phyloP scores from a whole-genome alignment of 2,797 vertebrate species.

The Carcharodon carcharias region DNA sequence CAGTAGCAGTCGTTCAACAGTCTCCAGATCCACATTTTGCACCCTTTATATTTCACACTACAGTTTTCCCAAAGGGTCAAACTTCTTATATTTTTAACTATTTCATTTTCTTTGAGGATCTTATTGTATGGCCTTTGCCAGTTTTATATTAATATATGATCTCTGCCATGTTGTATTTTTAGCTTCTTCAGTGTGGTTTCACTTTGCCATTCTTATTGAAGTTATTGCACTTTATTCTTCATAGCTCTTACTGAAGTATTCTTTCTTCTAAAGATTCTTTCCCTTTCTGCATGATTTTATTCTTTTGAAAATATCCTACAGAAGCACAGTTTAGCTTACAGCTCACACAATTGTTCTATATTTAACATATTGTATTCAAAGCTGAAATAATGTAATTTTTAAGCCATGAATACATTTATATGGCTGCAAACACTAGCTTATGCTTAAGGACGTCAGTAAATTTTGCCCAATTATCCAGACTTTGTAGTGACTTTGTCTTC shows the following conservation, averaged over 20 bases:
- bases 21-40: neutral
- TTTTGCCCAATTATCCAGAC: neutral
- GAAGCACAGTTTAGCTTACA: neutral
- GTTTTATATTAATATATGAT: neutral
- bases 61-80: neutral
- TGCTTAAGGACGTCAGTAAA: neutral
- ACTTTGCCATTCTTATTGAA: conserved; percentile 16
- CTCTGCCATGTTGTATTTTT: neutral
- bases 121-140: neutral
- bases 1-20: too few species aligned
- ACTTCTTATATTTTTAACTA: neutral
- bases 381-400: neutral
- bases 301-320: neutral
- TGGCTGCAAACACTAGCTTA: neutral
- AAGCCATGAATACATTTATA: neutral
- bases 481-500: neutral
- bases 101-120: conserved; percentile 1
- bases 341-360: neutral
- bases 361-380: neutral
- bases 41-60: neutral
- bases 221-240: conserved; percentile 1
- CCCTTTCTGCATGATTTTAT: neutral
- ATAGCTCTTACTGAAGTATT: neutral
- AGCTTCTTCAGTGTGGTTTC: neutral
- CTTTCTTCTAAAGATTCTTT: conserved; percentile 21